A percentile compares a stretch with the other conserved stretches of the same genome.
Evolutionary conservation across 2,888 invertebrate species (phyloP).

Genomic region (Phalera bucephala): DNA sequence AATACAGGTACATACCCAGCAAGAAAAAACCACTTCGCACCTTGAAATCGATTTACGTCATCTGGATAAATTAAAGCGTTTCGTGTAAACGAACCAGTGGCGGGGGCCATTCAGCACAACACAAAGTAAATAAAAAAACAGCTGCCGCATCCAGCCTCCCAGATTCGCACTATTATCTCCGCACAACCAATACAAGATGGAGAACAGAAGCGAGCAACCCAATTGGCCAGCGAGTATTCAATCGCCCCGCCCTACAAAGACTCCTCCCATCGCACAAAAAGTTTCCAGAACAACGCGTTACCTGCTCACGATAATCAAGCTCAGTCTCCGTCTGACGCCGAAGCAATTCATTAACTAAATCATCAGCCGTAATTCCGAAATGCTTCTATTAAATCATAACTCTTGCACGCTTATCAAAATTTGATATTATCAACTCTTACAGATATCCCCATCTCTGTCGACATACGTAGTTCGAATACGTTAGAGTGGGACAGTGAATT

Average conservation of each 20-base stretch:
- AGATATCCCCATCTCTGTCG: constrained; percentile 57
- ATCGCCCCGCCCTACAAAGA: constrained; percentile 38
- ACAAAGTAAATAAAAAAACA: constrained; percentile 70
- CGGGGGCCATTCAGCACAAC: constrained; percentile 58
- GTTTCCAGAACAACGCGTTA: constrained; percentile 51
- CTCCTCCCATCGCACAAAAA: constrained; percentile 75
- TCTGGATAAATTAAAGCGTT: constrained; percentile 67
- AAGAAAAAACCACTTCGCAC: constrained; percentile 53
- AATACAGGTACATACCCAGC: neutral
- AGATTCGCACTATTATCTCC: constrained; percentile 79
- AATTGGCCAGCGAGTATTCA: constrained; percentile 47
- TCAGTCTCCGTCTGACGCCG: constrained; percentile 51
- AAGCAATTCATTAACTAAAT: constrained; percentile 42
- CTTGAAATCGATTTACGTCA: constrained; percentile 74
- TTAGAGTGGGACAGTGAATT: constrained; percentile 56
- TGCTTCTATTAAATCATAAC: constrained; percentile 54
- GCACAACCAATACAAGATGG: constrained; percentile 62
- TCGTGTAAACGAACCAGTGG: constrained; percentile 53
- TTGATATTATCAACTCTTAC: constrained; percentile 45
- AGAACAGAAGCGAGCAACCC: constrained; percentile 25
- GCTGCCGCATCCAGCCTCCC: constrained; percentile 71
- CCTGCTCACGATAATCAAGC: constrained; percentile 57
- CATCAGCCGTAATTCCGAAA: constrained; percentile 38
- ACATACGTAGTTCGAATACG: constrained; percentile 21
- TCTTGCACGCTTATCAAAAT: constrained; percentile 54